Evolutionary conservation across 2,797 vertebrate genomes (phyloP), one percentile per base, ranked within the genome.

Genomic region (Echeneis naucrates): DNA sequence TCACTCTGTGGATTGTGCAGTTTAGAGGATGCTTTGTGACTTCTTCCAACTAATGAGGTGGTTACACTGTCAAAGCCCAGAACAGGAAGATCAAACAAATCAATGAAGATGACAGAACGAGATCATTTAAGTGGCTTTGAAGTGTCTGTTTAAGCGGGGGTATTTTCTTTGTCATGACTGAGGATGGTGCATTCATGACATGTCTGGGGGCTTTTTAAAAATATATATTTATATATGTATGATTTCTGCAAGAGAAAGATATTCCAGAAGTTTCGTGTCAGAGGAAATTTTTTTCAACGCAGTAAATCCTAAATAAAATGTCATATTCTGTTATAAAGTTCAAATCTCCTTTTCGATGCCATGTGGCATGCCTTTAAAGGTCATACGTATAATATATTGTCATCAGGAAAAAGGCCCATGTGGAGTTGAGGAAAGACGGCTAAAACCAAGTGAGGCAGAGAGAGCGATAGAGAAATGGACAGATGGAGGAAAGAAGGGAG

Each of bases 291-390:
- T 10, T 16, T 67, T 70, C 16, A n/a, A n/a, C n/a, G n/a, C 37
- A 23, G 21, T 50, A 24, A 0, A 24, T 51, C 45, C 37, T 59
- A 27, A 27, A 47, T 50, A 33, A 59, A 75, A 80, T 82, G 63
- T 76, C 75, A 83, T 53, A 51, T 52, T 10, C 24, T 33, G 55
- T 71, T 64, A 32, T 16, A 60, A 27, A 52, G 65, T 72, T 71
- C 51, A 58, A 26, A 69, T 72, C 42, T 76, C 10, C 54, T 66
- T 80, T n/a, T 47, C 69, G 54, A 80, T 84, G 70, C 35, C 19
- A 57, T 62, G 48, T 58, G 78, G 76, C 61, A 8, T 62, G 60
- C 19, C n/a, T 57, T 40, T 52, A 82, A 77, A 90, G 83, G 86
- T 87, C 86, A 86, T 16, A 19, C n/a, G 24, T 65, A 44, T 42